Evolutionary conservation across 2,888 invertebrate species (phyloP).

Genomic region (Gandaritis pyraliata): DNA sequence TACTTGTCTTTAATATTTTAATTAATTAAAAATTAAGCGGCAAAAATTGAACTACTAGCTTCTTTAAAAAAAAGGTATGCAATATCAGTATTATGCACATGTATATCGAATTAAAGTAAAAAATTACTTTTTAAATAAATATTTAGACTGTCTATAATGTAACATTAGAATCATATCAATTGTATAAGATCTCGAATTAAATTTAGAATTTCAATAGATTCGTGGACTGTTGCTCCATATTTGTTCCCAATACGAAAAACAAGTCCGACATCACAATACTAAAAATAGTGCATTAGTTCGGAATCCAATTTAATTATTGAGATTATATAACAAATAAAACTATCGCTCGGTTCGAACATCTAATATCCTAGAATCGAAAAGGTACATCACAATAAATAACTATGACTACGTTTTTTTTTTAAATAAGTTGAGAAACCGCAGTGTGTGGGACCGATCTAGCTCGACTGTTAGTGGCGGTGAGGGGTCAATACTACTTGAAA

Average conservation of each 20-base stretch:
- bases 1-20: slow-evolving; percentile 62
- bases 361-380: slow-evolving; percentile 62
- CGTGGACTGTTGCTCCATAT: slow-evolving; percentile 61
- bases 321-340: slow-evolving; percentile 53
- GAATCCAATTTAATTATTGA: slow-evolving; percentile 44
- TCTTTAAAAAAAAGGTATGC: slow-evolving; percentile 55
- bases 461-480: slow-evolving; percentile 37
- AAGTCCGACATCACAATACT: slow-evolving; percentile 47
- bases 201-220: slow-evolving; percentile 68
- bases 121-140: slow-evolving; percentile 70
- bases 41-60: slow-evolving; percentile 54
- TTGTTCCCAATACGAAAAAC: slow-evolving; percentile 62
- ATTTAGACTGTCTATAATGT: slow-evolving; percentile 62
- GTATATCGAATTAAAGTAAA: slow-evolving; percentile 62
- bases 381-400: slow-evolving; percentile 80
- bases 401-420: slow-evolving; percentile 65
- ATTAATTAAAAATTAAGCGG: slow-evolving; percentile 51
- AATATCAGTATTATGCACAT: slow-evolving; percentile 53
- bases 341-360: slow-evolving; percentile 57
- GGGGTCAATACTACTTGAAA: slow-evolving; percentile 15
- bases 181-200: slow-evolving; percentile 66
- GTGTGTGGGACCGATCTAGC: slow-evolving; percentile 38
- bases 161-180: slow-evolving; percentile 60
- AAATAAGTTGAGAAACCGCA: slow-evolving; percentile 39
- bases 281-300: slow-evolving; percentile 35